Conservation (phyloP, 2,888 invertebrate genomes). For the Erebia epiphron region DNA sequence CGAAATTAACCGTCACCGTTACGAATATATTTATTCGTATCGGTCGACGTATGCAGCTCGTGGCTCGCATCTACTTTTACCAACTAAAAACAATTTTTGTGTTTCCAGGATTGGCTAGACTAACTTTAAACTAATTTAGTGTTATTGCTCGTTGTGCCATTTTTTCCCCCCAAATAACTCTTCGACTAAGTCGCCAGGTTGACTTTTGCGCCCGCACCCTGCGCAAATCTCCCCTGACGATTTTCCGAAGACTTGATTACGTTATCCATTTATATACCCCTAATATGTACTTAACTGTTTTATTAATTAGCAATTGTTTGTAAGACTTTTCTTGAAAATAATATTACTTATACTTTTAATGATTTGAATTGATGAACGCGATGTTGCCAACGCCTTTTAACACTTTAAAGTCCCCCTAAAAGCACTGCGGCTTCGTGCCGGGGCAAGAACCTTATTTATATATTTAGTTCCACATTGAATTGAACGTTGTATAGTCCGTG, state of each 20-base stretch:
- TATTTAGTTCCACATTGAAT: too few species aligned
- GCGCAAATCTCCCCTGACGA: constrained; percentile 57
- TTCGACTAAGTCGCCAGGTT: constrained; percentile 51
- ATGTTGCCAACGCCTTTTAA: not conserved
- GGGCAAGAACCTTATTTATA: too few species aligned
- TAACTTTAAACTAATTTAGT: constrained; percentile 64
- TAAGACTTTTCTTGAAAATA: not conserved
- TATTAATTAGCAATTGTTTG: not conserved
- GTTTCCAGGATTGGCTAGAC: constrained; percentile 79
- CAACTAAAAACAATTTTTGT: constrained; percentile 16
- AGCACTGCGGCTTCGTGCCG: too few species aligned
- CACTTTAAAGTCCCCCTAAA: too few species aligned
- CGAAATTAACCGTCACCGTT: too few species aligned
- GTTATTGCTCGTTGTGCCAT: constrained; percentile 80
- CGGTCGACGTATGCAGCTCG: not conserved
- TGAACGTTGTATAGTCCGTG: too few species aligned
- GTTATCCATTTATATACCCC: constrained; percentile 25
- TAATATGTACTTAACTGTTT: not conserved
- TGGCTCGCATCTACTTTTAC: not conserved
- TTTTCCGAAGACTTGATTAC: constrained; percentile 51
- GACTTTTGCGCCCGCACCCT: constrained; percentile 71
- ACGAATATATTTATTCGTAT: not conserved
- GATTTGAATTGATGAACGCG: not conserved
- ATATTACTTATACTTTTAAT: too few species aligned
- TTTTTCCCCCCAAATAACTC: constrained; percentile 58